Conservation (phyloP, 2,797 vertebrate genomes). For the Pseudochaenichthys georgianus region DNA sequence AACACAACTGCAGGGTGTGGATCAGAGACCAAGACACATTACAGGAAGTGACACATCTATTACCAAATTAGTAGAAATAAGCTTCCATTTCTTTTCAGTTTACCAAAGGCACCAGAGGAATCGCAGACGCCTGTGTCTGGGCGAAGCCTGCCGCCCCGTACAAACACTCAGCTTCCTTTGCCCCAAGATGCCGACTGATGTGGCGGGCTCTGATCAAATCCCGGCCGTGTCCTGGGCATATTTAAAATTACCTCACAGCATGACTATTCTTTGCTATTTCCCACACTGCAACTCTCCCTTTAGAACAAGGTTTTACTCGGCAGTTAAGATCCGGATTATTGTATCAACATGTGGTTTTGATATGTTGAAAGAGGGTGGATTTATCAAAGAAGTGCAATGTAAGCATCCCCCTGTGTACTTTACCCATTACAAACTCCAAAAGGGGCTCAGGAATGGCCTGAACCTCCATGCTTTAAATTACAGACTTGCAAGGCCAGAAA, state of each 20-base stretch:
- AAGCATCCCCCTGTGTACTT: slow-evolving; percentile 65
- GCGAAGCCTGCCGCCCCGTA: slow-evolving; percentile 44
- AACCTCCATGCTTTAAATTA: slow-evolving; percentile 72
- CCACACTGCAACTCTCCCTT: slow-evolving; percentile 43
- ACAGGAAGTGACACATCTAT: slow-evolving; percentile 76
- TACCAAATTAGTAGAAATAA: slow-evolving; percentile 42
- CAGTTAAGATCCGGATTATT: slow-evolving; percentile 56
- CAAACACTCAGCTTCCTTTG: slow-evolving; percentile 68
- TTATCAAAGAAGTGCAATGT: slow-evolving; percentile 73
- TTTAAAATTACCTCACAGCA: slow-evolving; percentile 57
- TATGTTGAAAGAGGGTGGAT: slow-evolving; percentile 62
- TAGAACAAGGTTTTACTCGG: slow-evolving; percentile 31
- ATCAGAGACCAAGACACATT: slow-evolving; percentile 27
- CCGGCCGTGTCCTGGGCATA: slow-evolving; percentile 40
- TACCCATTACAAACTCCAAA: slow-evolving; percentile 66
- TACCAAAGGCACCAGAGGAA: slow-evolving; percentile 49
- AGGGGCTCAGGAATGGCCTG: slow-evolving; percentile 62
- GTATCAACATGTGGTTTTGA: slow-evolving; percentile 77
- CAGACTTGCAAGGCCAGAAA: slow-evolving; percentile 73
- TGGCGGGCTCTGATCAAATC: slow-evolving; percentile 46
- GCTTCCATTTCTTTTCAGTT: slow-evolving; percentile 41
- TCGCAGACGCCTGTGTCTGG: slow-evolving; percentile 56
- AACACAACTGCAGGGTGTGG: slow-evolving; percentile 48
- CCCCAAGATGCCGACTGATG: slow-evolving; percentile 54
- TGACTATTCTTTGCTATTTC: slow-evolving; percentile 47